Evolutionary conservation across 2,113 vertebrate species (phyloP).

Genomic region (Anser cygnoides): DNA sequence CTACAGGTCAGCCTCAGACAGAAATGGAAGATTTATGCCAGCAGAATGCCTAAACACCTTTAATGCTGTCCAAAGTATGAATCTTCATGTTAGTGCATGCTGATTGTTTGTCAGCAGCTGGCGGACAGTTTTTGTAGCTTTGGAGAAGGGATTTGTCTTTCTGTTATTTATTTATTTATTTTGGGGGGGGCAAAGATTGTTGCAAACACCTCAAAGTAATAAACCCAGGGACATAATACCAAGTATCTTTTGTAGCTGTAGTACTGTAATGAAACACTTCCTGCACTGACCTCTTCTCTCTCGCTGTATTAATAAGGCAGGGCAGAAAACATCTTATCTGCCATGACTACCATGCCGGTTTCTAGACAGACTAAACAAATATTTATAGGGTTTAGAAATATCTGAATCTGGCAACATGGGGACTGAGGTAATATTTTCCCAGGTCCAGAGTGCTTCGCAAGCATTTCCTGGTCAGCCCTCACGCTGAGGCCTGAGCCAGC

Average conservation of each 20-base stretch:
- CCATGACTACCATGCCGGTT: background rate
- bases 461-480: background rate
- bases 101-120: rapidly evolving
- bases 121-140: background rate
- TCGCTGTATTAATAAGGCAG: no score
- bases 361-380: background rate
- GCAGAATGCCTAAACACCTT: background rate
- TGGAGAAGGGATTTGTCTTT: background rate
- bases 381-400: background rate
- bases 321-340: background rate
- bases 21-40: background rate
- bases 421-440: background rate
- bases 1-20: background rate
- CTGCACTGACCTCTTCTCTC: background rate
- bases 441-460: rapidly evolving
- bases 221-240: background rate
- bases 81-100: background rate
- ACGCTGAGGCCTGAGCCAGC: rapidly evolving
- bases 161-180: background rate
- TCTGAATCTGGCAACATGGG: background rate
- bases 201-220: background rate
- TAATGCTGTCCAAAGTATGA: background rate
- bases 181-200: background rate
- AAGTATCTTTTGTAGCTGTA: background rate
- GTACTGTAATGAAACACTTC: background rate